Evolutionary conservation across 1,140 invertebrate genomes (phyloP).

Genomic region (Euura saliciscinereae): DNA sequence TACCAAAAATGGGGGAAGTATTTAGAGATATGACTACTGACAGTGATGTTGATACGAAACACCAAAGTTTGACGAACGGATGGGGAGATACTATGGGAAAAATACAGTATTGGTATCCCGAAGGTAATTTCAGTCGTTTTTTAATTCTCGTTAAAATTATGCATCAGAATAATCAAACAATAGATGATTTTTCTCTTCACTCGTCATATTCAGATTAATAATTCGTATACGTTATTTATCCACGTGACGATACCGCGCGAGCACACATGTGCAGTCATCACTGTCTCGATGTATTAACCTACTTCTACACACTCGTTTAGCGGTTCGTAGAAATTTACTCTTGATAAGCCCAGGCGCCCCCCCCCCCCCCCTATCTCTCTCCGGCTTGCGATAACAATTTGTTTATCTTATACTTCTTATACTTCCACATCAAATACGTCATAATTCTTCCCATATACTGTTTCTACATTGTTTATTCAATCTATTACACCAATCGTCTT

Average conservation of each 20-base stretch:
- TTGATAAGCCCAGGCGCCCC: not conserved
- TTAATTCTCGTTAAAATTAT: too few species aligned
- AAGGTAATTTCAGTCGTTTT: constrained; percentile 39
- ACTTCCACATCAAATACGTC: not conserved
- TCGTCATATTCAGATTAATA: too few species aligned
- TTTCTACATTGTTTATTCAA: too few species aligned
- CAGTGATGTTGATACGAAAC: not conserved
- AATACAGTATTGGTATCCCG: constrained; percentile 55
- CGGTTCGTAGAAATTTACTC: not conserved
- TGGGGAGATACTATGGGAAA: constrained; percentile 50
- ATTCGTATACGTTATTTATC: not conserved
- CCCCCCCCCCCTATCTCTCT: too few species aligned
- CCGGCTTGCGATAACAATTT: not conserved
- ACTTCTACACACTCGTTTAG: not conserved
- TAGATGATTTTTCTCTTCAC: too few species aligned
- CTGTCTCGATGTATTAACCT: not conserved
- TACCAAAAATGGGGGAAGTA: not conserved
- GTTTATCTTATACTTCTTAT: not conserved
- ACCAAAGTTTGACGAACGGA: constrained; percentile 29
- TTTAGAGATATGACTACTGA: not conserved
- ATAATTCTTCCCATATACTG: not conserved
- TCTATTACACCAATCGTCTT: too few species aligned
- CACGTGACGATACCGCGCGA: not conserved
- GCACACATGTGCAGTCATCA: constrained; percentile 5
- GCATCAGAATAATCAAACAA: too few species aligned